phyloP scores from a whole-genome alignment of 2,797 vertebrate genomes.

The Phaenicophaeus curvirostris region DNA sequence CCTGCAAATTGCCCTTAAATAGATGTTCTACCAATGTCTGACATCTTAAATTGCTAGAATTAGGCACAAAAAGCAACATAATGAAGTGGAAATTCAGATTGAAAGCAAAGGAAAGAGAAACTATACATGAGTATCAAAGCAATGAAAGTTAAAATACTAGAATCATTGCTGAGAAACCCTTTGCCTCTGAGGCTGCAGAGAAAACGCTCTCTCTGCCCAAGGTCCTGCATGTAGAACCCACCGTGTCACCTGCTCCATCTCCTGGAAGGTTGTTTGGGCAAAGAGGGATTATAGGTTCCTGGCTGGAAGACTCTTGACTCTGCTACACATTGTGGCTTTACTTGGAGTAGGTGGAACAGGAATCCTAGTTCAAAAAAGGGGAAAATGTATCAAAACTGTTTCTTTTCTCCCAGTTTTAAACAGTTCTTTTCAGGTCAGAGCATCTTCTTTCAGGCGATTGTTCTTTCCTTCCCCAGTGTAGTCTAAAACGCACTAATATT shows the following conservation, averaged over 20 bases:
- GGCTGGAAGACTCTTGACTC: neutral
- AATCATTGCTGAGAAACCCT: neutral
- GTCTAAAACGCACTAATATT: neutral
- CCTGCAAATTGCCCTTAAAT: neutral
- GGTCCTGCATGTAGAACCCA: neutral
- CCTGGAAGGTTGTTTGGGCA: neutral
- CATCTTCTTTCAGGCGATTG: neutral
- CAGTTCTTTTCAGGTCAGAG: neutral
- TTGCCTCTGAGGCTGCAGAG: neutral
- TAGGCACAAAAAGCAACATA: neutral
- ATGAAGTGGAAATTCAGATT: neutral
- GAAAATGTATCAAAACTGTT: neutral
- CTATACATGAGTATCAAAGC: neutral
- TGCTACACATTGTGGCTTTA: rapidly evolving
- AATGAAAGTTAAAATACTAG: neutral
- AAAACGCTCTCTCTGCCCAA: rapidly evolving
- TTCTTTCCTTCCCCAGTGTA: neutral
- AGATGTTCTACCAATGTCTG: neutral
- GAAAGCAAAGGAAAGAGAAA: neutral
- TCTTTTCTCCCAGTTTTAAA: neutral
- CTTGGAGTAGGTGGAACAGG: neutral
- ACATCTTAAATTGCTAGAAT: neutral
- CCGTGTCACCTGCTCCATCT: rapidly evolving
- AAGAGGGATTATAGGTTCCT: neutral
- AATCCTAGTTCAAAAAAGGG: neutral